Evolutionary conservation across 2,888 invertebrate species (phyloP).

Genomic region (Beris morrisii): DNA sequence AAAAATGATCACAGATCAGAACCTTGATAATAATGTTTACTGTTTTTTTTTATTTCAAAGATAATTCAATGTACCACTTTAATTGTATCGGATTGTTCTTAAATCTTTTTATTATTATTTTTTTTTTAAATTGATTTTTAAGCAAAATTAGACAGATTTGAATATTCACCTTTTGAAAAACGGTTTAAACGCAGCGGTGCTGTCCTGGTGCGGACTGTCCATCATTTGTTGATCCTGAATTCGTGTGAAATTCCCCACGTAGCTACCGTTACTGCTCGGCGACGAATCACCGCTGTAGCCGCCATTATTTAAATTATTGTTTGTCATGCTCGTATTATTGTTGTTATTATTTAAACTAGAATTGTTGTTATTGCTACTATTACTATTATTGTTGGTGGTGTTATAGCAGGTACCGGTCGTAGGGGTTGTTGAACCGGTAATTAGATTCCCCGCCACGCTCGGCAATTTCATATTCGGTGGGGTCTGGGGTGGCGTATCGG

Average conservation of each 20-base stretch:
- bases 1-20: conserved; percentile 31
- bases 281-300: conserved; percentile 42
- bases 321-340: conserved; percentile 43
- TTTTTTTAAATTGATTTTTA: not conserved
- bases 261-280: conserved; percentile 42
- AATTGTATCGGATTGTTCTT: not conserved
- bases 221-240: conserved; percentile 49
- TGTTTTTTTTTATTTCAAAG: conserved; percentile 32
- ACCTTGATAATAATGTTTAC: conserved; percentile 38
- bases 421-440: conserved; percentile 64
- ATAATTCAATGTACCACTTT: not conserved
- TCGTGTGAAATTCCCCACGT: conserved; percentile 44
- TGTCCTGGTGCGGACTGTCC: conserved; percentile 50
- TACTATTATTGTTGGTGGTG: conserved; percentile 44
- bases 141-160: not conserved
- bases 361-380: conserved; percentile 36
- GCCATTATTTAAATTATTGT: conserved; percentile 35
- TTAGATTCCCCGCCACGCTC: conserved; percentile 73
- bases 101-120: too few relatives aligned
- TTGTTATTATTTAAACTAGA: conserved; percentile 40
- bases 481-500: conserved; percentile 90
- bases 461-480: conserved; percentile 92
- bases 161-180: conserved; percentile 82
- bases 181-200: conserved; percentile 77
- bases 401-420: conserved; percentile 59